Evolutionary conservation across 2,113 vertebrate genomes (phyloP), one percentile per base, ranked within the genome.

Genomic region (Silurus meridionalis): DNA sequence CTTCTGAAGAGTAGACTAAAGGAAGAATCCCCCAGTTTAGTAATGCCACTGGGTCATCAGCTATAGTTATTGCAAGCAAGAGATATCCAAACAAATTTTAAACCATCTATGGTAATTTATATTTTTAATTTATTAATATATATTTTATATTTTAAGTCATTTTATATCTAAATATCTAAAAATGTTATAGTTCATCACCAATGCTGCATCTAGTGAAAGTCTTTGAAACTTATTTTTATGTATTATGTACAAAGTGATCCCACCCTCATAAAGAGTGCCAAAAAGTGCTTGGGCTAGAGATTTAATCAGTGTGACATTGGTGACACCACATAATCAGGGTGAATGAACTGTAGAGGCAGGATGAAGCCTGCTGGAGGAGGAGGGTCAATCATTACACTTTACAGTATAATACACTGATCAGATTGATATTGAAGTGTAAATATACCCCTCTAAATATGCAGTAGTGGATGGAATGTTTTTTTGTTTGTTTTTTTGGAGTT

Each of bases 291-390:
- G 13, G 78, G 17, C 75, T 79, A 11, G 60, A 53, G 19, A 83
- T 81, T 67, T 21, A 60, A 64, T 72, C 85, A 82, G 80, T 78
- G 67, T 84, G 67, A 55, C 23, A 85, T 63, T 83, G 85, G 90
- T 91, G 92, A 91, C 91, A 55, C 58, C 91, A 71, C 25, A 60
- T 21, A 58, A 57, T 83, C 87, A 78, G 80, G 19, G 1, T 58
- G 58, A 84, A 58, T 67, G 60, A 71, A 77, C 55, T 66, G 52
- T 37, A n/a, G 64, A 57, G 63, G 80, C 58, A 53, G 55, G 21
- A 81, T 80, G 15, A 57, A 72, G 25, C 19, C 69, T 52, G 53
- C 37, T 1, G 48, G 57, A 86, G 53, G 23, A 80, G 14, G 83
- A 66, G 48, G n/a, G 71, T 55, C 64, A 69, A 46, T 60, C 50